Evolutionary conservation across 2,113 vertebrate genomes (phyloP), one percentile per base, ranked within the genome.

Genomic region (Galemys pyrenaicus): DNA sequence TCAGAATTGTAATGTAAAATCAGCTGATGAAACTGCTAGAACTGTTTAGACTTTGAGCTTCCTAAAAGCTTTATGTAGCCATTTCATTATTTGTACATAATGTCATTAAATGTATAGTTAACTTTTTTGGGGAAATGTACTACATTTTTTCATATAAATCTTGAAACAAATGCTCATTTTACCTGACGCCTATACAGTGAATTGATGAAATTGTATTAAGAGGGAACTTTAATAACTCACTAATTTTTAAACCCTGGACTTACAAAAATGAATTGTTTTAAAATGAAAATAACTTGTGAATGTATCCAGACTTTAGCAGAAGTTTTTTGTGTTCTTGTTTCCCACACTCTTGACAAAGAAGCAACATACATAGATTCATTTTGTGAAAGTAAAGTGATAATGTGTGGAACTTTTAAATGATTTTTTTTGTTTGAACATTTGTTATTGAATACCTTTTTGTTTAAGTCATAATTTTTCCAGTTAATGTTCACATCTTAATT

Each of bases 161-260:
- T 86, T 96, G 75, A 94, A 93, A 95, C 85, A 89, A 96, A 78
- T 90, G 70, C 28, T 94, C 19, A 49, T 79, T 94, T 78, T 95
- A 65, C 74, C 93, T 89, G 87, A 94, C 95, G 75, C 82, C 83
- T 96, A n/a, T 91, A 84, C 22, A 87, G 39, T 91, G 64, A 95
- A 73, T 37, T 94, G 28, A 15, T 82, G 51, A 44, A 83, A 30
- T 41, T 94, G 74, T 41, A 77, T 82, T 95, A 77, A 81, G 41
- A 88, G 60, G 35, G 28, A 90, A 79, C 26, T 84, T 94, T 68
- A 85, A 46, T 91, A 41, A 93, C 70, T 83, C 35, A 75, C 51
- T 91, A 79, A 56, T 94, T 95, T 92, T 94, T 83, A 74, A 95
- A 79, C 46, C 28, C 20, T 88, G 7, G 32, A 37, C 37, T 73